Conservation (phyloP, 1,140 invertebrate genomes). For the Drosophila lacertosa region DNA sequence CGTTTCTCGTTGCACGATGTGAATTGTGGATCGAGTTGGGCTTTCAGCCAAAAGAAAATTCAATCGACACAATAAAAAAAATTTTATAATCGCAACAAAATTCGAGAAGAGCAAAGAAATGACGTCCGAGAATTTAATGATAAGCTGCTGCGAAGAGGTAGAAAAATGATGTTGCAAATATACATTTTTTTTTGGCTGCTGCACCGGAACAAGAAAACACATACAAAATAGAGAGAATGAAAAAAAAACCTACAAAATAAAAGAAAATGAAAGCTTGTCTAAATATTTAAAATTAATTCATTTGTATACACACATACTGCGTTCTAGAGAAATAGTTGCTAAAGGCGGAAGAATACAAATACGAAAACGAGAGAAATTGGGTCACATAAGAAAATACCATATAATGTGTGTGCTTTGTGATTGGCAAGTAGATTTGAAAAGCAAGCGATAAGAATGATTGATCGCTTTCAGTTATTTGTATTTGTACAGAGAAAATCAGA, state of each 20-base stretch:
- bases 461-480: slow-evolving; percentile 3
- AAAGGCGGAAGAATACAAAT: slow-evolving; percentile 31
- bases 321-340: slow-evolving; percentile 39
- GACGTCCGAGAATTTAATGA: slow-evolving; percentile 9
- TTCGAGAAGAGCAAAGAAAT: slow-evolving; percentile 15
- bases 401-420: slow-evolving; percentile 6
- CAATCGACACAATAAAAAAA: slow-evolving; percentile 9
- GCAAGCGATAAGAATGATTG: slow-evolving; percentile 26
- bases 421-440: slow-evolving; percentile 34
- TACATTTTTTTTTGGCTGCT: slow-evolving; percentile 7
- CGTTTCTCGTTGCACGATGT: slow-evolving; percentile 13
- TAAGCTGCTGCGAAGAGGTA: slow-evolving; percentile 6
- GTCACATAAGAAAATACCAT: slow-evolving; percentile 23
- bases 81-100: slow-evolving; percentile 12
- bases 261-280: slow-evolving; percentile 45
- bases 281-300: slow-evolving; percentile 42
- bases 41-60: slow-evolving; percentile 39
- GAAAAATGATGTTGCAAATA: background rate
- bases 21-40: slow-evolving; percentile 20
- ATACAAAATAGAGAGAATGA: too few species aligned
- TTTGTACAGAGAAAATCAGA: background rate
- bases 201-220: slow-evolving; percentile 17
- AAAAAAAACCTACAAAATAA: slow-evolving; percentile 15
- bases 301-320: slow-evolving; percentile 45
- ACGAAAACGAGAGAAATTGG: slow-evolving; percentile 27